Percentiles rank a stretch among this genome's conserved stretches.
These are phyloP conservation scores for Gymnarchus niloticus DNA, from an alignment of 2,113 vertebrate genomes.

Conservation along the genomic window DNA sequence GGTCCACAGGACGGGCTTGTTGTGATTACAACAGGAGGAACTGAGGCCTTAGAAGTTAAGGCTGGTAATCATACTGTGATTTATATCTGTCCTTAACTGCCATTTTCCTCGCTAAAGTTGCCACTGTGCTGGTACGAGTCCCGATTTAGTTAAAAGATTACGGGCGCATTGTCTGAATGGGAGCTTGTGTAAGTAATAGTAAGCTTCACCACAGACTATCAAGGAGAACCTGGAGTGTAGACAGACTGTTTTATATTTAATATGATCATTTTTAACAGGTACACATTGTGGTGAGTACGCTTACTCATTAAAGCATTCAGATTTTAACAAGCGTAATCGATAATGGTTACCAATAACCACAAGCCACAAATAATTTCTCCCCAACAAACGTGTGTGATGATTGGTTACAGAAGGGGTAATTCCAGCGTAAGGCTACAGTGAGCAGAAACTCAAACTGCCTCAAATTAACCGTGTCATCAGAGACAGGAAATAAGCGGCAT, in stretches of 20 bases:
- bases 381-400: background rate
- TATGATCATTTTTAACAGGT: background rate
- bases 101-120: background rate
- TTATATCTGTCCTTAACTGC: background rate
- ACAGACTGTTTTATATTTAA: background rate
- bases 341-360: background rate
- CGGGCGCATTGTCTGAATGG: background rate
- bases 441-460: background rate
- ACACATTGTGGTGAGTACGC: background rate
- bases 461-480: background rate
- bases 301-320: background rate
- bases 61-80: background rate
- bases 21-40: background rate
- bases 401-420: background rate
- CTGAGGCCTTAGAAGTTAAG: background rate
- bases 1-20: background rate
- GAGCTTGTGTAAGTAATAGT: background rate
- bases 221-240: background rate
- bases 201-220: background rate
- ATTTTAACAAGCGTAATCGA: background rate
- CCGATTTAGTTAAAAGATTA: slow-evolving; percentile 4
- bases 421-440: background rate
- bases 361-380: background rate
- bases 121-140: background rate
- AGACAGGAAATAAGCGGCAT: background rate